A percentile compares a stretch with the other conserved stretches of the same genome.
These are phyloP conservation scores for Chaenogobius annularis DNA, from an alignment of 2,113 vertebrate species.

Conservation along the genomic window DNA sequence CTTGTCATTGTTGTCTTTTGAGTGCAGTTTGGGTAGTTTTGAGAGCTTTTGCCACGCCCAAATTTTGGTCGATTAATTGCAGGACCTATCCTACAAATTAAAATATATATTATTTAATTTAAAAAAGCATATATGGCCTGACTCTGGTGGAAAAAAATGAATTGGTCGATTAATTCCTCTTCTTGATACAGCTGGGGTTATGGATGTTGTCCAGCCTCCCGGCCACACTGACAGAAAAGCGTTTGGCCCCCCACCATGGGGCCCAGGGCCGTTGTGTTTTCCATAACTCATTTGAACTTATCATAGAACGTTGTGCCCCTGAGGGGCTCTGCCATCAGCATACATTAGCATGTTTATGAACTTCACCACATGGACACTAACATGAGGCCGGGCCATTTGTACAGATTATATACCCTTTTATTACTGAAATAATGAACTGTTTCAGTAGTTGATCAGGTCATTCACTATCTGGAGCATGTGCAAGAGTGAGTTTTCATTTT, in stretches of 20 bases:
- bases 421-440: no score
- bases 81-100: background rate
- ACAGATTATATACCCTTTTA: background rate
- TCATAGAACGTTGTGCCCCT: slow-evolving; percentile 36
- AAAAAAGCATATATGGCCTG: background rate
- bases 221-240: slow-evolving; percentile 32
- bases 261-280: slow-evolving; percentile 61
- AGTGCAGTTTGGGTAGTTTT: no score
- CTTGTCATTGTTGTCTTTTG: no score
- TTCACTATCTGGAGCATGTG: no score
- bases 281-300: slow-evolving; percentile 65
- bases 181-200: slow-evolving; percentile 38
- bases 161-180: slow-evolving; percentile 19
- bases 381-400: background rate
- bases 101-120: background rate
- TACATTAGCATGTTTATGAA: slow-evolving; percentile 68
- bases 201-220: slow-evolving; percentile 23
- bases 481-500: no score
- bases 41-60: no score
- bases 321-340: slow-evolving; percentile 35
- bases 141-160: background rate
- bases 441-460: no score
- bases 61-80: no score
- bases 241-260: slow-evolving; percentile 42
- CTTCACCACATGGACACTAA: slow-evolving; percentile 40